Base-by-base conservation (phyloP, 2,113 vertebrate genomes). In the Zosterops hypoxanthus region DNA sequence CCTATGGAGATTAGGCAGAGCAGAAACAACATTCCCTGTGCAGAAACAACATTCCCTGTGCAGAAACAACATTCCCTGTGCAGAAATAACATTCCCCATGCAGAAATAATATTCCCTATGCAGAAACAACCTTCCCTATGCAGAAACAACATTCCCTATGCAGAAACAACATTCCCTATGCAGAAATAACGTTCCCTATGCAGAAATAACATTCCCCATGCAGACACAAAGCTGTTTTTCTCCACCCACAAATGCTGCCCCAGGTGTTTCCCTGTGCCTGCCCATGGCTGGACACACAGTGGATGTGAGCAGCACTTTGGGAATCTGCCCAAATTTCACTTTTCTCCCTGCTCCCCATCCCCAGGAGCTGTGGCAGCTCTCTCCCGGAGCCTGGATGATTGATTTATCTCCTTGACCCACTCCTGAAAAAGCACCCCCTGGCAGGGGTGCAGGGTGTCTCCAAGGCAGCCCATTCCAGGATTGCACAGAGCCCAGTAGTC, bases 201-300 rank as follows among this genome's bases (percentile, higher is more conserved):
- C 61, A 71, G 39, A 83, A 89, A 72, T 17, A 31, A 87, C 46
- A 21, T 24, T 65, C 18, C 59, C 28, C 21, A 12, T 9, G 21
- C 61, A 71, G 39, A 83, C 86, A 76, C 20, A 31, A 87, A 72
- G 39, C 36, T 66, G 3, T 24, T 81, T 55, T 52, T 14, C 44
- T 64, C 41, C 23, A 20, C 0, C 77, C 77, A 72, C 55, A 56
- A 60, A 34, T 3, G 11, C 39, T 47, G 39, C 28, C 47, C 61
- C 34, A 42, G n/a, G 61, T 73, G 31, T 36, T 63, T 6, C 11
- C 9, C n/a, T 14, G 14, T 14, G 33, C 9, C 65, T 60, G 29
- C 4, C 55, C 3, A 0, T 3, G 33, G 39, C 46, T 34, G 73
- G 53, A 34, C 69, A 25, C 20, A 0, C 39, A 39, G 17, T 0